Evolutionary conservation across 2,797 vertebrate species (phyloP).

Genomic region (Peromyscus nudipes): DNA sequence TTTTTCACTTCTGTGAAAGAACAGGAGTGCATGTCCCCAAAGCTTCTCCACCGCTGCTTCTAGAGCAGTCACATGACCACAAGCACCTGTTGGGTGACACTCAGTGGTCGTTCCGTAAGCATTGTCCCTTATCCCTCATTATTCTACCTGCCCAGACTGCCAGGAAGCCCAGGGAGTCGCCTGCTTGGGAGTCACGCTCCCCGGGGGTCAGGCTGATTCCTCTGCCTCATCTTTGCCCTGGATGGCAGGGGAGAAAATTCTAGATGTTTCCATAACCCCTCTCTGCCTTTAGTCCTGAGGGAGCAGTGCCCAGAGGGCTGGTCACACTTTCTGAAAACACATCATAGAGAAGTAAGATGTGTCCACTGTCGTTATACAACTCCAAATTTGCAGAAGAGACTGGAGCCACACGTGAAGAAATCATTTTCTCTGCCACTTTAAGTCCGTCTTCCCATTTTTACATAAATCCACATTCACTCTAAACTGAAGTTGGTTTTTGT

Average conservation of each 20-base stretch:
- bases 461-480: neutral
- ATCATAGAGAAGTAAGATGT: neutral
- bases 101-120: neutral
- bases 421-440: neutral
- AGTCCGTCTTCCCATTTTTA: neutral
- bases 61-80: neutral
- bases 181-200: neutral
- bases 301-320: neutral
- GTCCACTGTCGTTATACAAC: neutral
- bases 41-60: neutral
- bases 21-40: neutral
- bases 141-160: neutral
- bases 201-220: neutral
- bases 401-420: neutral
- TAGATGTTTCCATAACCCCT: neutral
- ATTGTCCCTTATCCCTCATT: neutral
- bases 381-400: neutral
- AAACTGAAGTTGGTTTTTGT: neutral
- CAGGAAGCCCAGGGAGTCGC: neutral
- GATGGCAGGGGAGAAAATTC: neutral
- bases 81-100: neutral
- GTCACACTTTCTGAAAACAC: neutral
- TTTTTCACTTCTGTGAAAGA: conserved; percentile 11
- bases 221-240: neutral
- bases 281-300: neutral